Conservation (phyloP, 2,888 invertebrate species). For the Leptinotarsa juncta region DNA sequence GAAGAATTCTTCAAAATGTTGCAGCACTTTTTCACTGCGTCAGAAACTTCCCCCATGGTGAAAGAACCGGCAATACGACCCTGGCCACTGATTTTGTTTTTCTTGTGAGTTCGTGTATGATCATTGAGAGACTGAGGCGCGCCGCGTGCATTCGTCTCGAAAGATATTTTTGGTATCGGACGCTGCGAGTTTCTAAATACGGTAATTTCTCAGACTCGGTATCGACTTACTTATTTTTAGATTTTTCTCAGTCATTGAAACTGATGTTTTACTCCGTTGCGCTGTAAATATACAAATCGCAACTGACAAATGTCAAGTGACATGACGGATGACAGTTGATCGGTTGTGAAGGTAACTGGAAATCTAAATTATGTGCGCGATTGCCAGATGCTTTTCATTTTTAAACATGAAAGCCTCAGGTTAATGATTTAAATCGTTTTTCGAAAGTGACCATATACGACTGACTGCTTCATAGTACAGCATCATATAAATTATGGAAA, state of each 20-base stretch:
- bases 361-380: not conserved
- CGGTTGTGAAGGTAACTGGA: not conserved
- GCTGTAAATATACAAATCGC: not conserved
- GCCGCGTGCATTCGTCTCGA: constrained; percentile 49
- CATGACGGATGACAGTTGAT: not conserved
- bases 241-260: constrained; percentile 59
- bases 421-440: no score
- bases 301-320: not conserved
- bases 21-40: constrained; percentile 87
- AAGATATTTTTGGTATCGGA: constrained; percentile 64
- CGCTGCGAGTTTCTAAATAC: constrained; percentile 63
- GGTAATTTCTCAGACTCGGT: constrained; percentile 61
- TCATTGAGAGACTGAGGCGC: constrained; percentile 52
- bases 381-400: not conserved
- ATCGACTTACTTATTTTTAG: constrained; percentile 63
- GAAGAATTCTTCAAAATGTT: constrained; percentile 82
- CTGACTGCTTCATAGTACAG: no score
- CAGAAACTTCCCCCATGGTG: constrained; percentile 71
- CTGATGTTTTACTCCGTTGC: constrained; percentile 40
- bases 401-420: not conserved
- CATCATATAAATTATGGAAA: no score
- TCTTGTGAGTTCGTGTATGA: constrained; percentile 29
- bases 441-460: no score
- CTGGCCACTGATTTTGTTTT: constrained; percentile 16
- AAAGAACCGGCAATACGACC: constrained; percentile 21